Percentiles rank a stretch among this genome's conserved stretches.
phyloP scores from a whole-genome alignment of 2,888 invertebrate species.

The Tenthredo mesomela region DNA sequence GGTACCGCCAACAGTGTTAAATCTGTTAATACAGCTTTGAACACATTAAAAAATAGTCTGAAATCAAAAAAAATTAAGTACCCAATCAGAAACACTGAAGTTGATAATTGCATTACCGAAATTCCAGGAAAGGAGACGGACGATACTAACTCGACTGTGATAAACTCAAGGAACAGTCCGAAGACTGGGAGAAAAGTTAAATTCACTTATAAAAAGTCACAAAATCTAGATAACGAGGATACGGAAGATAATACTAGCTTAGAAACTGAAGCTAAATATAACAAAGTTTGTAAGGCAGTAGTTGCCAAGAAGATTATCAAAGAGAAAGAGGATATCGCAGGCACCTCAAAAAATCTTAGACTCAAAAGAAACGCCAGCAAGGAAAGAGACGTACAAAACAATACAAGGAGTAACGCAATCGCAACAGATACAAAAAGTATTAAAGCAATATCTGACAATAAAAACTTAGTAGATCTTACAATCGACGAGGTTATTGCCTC shows the following conservation, averaged over 20 bases:
- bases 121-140: conserved; percentile 35
- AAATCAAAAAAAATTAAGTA: conserved; percentile 32
- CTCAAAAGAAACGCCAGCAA: conserved; percentile 64
- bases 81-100: conserved; percentile 33
- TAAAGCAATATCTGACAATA: conserved; percentile 55
- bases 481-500: conserved; percentile 76
- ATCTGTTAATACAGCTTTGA: conserved; percentile 16
- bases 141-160: conserved; percentile 48
- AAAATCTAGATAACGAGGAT: conserved; percentile 33
- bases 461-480: conserved; percentile 72
- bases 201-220: conserved; percentile 45
- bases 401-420: conserved; percentile 57
- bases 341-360: conserved; percentile 47
- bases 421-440: conserved; percentile 53
- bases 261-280: conserved; percentile 42
- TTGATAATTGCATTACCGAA: conserved; percentile 38
- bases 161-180: conserved; percentile 67
- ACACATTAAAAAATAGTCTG: conserved; percentile 34
- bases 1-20: conserved; percentile 10
- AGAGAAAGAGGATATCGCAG: conserved; percentile 55
- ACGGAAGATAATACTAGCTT: conserved; percentile 44
- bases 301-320: conserved; percentile 31
- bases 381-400: conserved; percentile 62
- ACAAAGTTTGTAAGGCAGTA: conserved; percentile 29
- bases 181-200: conserved; percentile 67